Percentiles rank a stretch among this genome's conserved stretches.
Evolutionary conservation across 2,888 invertebrate species (phyloP).

Genomic region (Nysson spinosus): DNA sequence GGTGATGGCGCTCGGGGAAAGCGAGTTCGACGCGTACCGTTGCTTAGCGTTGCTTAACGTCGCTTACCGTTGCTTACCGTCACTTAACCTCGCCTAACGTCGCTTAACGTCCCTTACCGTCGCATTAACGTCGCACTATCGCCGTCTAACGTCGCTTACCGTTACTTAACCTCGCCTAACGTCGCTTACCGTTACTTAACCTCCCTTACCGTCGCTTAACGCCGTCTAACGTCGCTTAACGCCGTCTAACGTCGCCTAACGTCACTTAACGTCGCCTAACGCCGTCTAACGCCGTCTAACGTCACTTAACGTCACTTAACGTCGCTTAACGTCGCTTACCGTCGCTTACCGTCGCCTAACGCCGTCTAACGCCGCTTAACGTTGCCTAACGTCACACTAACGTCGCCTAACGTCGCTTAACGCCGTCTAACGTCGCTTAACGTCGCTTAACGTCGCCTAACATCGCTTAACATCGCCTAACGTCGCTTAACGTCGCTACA

Average conservation of each 20-base stretch:
- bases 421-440: no score
- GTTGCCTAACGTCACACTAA: background rate
- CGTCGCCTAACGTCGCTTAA: no score
- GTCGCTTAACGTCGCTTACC: background rate
- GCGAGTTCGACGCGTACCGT: slow-evolving; percentile 30
- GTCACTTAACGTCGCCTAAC: background rate
- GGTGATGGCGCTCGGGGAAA: slow-evolving; percentile 25
- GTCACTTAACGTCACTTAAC: slow-evolving; percentile 23
- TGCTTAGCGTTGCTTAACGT: slow-evolving; percentile 4
- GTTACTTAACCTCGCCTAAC: no score
- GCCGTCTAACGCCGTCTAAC: no score
- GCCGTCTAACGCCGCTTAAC: background rate
- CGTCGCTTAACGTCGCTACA: no score
- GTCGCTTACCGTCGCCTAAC: background rate
- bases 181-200: no score
- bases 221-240: no score
- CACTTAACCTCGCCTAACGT: background rate
- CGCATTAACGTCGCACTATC: no score
- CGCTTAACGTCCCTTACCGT: background rate
- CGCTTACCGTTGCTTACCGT: background rate
- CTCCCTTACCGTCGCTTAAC: no score
- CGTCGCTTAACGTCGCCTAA: no score
- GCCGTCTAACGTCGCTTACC: no score
- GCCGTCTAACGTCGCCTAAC: background rate
- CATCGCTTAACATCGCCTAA: no score